Base-by-base conservation (phyloP, 2,888 invertebrate species). In the Ophraella communa region DNA sequence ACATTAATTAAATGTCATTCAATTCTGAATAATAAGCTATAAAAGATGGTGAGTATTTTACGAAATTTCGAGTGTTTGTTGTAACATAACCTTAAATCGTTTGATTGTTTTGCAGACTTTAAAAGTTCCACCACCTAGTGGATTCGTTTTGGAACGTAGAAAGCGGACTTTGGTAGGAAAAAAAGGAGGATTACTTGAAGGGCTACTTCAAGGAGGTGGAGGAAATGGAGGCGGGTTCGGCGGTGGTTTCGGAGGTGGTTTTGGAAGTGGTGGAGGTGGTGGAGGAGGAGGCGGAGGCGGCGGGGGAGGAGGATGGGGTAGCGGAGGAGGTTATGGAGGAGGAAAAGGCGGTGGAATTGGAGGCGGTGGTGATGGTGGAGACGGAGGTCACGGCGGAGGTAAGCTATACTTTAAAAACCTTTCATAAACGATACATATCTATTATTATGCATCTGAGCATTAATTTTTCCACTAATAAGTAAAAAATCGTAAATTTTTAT, bases 141-240 rank as follows among this genome's bases (percentile, higher is more conserved):
- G 7, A 18, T 14, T 2, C 17, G 5, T 5, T 17, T 5, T 14
- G 1, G 7, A 35, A 23, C 54, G 45, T 30, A 65, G 39, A 61
- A 70, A 73, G 58, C 69, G 65, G 3, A 33, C 39, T 5, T 45
- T 53, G 11, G 33, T n/a, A n/a, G n/a, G n/a, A n/a, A n/a, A 30
- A n/a, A 53, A 44, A 51, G 39, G 59, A 18, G 59, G 67, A 51
- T 30, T 67, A 21, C 82, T 82, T 82, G 84, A 83, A 82, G 24
- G 39, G 8, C 14, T 21, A 20, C 11, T 27, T 3, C n/a, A 62
- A 17, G 63, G 66, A 66, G 62, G 70, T 62, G 63, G 69, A 45
- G 66, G 79, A 80, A 80, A 79, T 79, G 78, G 81, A 80, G 80
- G 80, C 79, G 78, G 81, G 76, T 80, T 79, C 78, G 82, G 82